Percentiles rank a stretch among this genome's conserved stretches.
phyloP scores from a whole-genome alignment of 2,888 invertebrate species.

The Sussaba pulchella region DNA sequence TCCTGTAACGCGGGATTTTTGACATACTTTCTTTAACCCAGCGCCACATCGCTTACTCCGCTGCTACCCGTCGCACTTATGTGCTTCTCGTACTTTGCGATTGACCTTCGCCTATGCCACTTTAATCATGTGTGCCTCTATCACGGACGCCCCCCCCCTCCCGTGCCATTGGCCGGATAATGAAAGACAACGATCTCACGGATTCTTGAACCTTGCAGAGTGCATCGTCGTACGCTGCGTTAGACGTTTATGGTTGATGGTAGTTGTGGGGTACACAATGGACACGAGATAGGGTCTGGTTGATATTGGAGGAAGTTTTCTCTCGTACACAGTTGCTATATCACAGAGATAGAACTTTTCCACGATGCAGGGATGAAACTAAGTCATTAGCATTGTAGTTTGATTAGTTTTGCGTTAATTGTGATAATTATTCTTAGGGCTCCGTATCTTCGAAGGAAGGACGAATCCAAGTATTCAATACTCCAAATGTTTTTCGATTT shows the following conservation, averaged over 20 bases:
- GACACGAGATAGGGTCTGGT: neutral
- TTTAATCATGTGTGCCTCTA: slow-evolving; percentile 60
- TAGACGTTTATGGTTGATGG: neutral
- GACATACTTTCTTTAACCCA: slow-evolving; percentile 81
- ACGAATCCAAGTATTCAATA: no score
- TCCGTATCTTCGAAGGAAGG: no score
- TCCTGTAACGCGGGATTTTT: slow-evolving; percentile 80
- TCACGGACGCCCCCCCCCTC: neutral
- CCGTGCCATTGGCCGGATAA: no score
- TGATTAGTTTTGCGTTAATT: no score
- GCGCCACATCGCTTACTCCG: slow-evolving; percentile 19
- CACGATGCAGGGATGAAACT: no score
- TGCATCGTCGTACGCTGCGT: neutral
- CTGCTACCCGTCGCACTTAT: slow-evolving; percentile 57
- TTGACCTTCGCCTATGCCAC: slow-evolving; percentile 80
- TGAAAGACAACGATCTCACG: slow-evolving; percentile 49
- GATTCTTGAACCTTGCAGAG: slow-evolving; percentile 20
- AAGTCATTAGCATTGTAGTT: no score
- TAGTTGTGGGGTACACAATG: neutral
- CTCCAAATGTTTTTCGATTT: no score
- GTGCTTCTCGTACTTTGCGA: slow-evolving; percentile 75
- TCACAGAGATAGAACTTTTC: slow-evolving; percentile 14
- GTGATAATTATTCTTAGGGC: no score
- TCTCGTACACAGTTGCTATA: slow-evolving; percentile 1
- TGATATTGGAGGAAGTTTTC: neutral